Percentiles rank a stretch among this genome's conserved stretches.
Evolutionary conservation across 2,113 vertebrate species (phyloP).

Genomic region (Galemys pyrenaicus): DNA sequence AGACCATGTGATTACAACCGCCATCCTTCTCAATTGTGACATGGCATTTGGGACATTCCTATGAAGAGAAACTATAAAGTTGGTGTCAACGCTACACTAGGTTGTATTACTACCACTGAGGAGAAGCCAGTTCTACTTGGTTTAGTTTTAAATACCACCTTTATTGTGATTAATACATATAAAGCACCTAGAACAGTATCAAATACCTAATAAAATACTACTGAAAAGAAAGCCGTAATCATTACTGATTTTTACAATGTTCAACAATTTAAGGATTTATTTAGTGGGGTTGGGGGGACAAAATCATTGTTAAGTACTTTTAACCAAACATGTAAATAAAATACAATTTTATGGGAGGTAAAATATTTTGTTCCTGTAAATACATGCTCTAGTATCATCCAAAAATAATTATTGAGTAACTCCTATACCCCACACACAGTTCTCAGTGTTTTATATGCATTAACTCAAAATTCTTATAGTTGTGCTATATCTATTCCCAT

Average conservation of each 20-base stretch:
- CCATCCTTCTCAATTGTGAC: constrained; percentile 99
- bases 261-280: neutral
- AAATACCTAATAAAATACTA: constrained; percentile 25
- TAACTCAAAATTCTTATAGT: constrained; percentile 31
- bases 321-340: neutral
- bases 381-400: neutral
- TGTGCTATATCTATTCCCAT: neutral
- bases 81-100: constrained; percentile 79
- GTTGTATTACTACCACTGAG: constrained; percentile 66
- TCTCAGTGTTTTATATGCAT: constrained; percentile 33
- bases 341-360: neutral
- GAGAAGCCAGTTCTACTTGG: constrained; percentile 51
- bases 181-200: constrained; percentile 58
- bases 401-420: constrained; percentile 28
- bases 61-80: constrained; percentile 78
- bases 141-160: constrained; percentile 17
- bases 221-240: constrained; percentile 1
- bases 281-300: neutral
- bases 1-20: constrained; percentile 99
- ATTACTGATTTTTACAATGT: neutral
- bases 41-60: constrained; percentile 99
- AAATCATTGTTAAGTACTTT: constrained; percentile 44
- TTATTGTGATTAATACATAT: constrained; percentile 42
- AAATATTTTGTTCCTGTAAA: constrained; percentile 16
- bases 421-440: neutral